phyloP scores from a whole-genome alignment of 2,113 vertebrate species.

The Nycticebus coucang region DNA sequence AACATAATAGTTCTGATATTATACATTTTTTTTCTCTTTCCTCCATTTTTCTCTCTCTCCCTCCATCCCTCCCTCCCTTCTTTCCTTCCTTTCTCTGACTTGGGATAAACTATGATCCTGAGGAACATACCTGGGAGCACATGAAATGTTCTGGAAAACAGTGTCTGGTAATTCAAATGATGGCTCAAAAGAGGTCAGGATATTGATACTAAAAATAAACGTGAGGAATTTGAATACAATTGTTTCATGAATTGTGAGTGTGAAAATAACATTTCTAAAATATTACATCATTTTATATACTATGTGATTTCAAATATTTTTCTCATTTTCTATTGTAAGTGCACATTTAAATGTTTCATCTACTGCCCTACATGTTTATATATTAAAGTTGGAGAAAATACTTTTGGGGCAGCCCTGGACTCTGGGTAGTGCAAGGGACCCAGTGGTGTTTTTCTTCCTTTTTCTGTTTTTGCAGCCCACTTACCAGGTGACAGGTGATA shows the following conservation, averaged over 20 bases:
- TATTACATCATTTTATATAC: neutral
- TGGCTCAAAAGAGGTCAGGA: neutral
- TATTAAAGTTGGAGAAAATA: neutral
- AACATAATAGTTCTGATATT: slow-evolving; percentile 8
- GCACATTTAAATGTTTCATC: neutral
- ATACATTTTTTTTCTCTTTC: neutral
- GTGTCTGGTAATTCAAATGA: neutral
- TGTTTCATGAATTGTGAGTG: neutral
- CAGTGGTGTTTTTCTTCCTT: neutral
- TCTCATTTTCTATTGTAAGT: slow-evolving; percentile 9
- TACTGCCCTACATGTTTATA: neutral
- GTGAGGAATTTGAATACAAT: neutral
- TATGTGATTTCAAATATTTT: neutral
- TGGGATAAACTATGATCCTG: neutral
- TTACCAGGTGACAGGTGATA: neutral
- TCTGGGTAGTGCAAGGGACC: neutral
- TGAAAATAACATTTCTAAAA: neutral
- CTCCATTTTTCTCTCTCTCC: neutral
- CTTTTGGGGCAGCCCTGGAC: neutral
- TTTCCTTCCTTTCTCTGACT: neutral
- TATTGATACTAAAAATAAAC: neutral
- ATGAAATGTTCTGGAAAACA: neutral
- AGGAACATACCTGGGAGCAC: neutral
- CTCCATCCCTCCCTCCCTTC: neutral
- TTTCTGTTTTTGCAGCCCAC: no score